Conservation (phyloP, 2,113 vertebrate genomes). For the Forbesichthys papilliferus region DNA sequence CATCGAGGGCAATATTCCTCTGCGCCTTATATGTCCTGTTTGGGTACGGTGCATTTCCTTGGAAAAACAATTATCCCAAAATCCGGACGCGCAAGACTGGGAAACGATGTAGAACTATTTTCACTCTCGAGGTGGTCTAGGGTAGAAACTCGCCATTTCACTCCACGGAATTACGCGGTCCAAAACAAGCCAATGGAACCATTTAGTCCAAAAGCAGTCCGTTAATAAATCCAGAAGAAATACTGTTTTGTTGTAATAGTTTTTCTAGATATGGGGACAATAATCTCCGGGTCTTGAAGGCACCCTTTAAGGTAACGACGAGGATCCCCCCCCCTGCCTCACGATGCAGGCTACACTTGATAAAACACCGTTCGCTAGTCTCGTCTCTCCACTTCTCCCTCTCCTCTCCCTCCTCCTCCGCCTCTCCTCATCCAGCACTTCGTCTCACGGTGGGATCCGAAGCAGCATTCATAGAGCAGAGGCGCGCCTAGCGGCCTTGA, state of each 20-base stretch:
- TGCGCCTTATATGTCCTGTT: slow-evolving; percentile 57
- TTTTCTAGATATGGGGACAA: slow-evolving; percentile 73
- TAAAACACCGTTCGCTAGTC: slow-evolving; percentile 79
- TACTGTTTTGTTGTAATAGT: slow-evolving; percentile 25
- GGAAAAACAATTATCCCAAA: slow-evolving; percentile 46
- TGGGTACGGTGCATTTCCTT: slow-evolving; percentile 57
- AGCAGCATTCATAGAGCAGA: slow-evolving; percentile 62
- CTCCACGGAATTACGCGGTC: slow-evolving; percentile 77
- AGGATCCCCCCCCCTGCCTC: slow-evolving; percentile 67
- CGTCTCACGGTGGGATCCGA: slow-evolving; percentile 28
- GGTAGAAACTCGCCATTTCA: slow-evolving; percentile 43
- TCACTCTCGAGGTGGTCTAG: slow-evolving; percentile 41
- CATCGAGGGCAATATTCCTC: slow-evolving; percentile 59
- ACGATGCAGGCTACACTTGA: slow-evolving; percentile 80
- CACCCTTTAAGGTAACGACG: not conserved
- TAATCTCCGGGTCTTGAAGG: slow-evolving; percentile 66
- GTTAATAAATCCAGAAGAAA: slow-evolving; percentile 78
- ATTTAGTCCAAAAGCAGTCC: slow-evolving; percentile 77
- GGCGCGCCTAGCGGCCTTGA: slow-evolving; percentile 62
- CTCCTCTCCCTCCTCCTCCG: slow-evolving; percentile 6
- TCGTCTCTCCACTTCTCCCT: slow-evolving; percentile 50
- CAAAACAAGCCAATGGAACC: slow-evolving; percentile 75
- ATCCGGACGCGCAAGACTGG: slow-evolving; percentile 43
- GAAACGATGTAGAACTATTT: slow-evolving; percentile 58
- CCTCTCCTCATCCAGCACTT: slow-evolving; percentile 27